These are phyloP conservation scores for Troides aeacus DNA, from an alignment of 2,888 invertebrate genomes.

Conservation along the genomic window DNA sequence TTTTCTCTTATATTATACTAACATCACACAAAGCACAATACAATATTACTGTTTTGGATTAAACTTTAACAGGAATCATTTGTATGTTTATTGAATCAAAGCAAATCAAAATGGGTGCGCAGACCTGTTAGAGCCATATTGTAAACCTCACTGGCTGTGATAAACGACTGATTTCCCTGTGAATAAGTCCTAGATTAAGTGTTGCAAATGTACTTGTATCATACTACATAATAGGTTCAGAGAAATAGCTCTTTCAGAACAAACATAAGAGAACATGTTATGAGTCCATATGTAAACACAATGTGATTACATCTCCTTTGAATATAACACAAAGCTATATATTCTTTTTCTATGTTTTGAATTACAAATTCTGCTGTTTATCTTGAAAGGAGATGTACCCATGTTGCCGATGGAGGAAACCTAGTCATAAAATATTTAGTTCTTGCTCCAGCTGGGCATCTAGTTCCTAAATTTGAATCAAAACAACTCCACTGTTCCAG, in stretches of 20 bases:
- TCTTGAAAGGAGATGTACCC: conserved; percentile 12
- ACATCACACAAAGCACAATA: no score
- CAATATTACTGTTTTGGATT: no score
- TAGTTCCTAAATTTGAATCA: conserved; percentile 31
- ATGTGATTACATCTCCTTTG: conserved; percentile 25
- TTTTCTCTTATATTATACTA: no score
- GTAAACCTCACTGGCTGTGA: conserved; percentile 49
- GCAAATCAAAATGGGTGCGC: background rate
- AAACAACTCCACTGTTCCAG: conserved; percentile 31
- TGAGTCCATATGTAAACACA: conserved; percentile 17
- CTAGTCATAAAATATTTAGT: conserved; percentile 28
- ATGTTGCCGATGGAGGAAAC: conserved; percentile 4
- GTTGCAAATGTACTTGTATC: conserved; percentile 33
- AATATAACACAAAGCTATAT: conserved; percentile 22
- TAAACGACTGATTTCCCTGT: conserved; percentile 51
- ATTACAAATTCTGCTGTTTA: conserved; percentile 11
- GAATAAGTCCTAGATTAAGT: conserved; percentile 44
- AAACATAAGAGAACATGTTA: conserved; percentile 6
- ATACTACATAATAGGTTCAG: conserved; percentile 10
- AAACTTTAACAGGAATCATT: no score
- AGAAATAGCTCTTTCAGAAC: conserved; percentile 5
- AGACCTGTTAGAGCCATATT: conserved; percentile 41
- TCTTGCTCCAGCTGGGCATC: conserved; percentile 17
- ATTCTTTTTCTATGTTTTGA: conserved; percentile 16
- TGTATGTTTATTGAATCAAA: conserved; percentile 1